These are phyloP conservation scores for Julus scandinavius DNA, from an alignment of 2,888 invertebrate species.

Conservation along the genomic window DNA sequence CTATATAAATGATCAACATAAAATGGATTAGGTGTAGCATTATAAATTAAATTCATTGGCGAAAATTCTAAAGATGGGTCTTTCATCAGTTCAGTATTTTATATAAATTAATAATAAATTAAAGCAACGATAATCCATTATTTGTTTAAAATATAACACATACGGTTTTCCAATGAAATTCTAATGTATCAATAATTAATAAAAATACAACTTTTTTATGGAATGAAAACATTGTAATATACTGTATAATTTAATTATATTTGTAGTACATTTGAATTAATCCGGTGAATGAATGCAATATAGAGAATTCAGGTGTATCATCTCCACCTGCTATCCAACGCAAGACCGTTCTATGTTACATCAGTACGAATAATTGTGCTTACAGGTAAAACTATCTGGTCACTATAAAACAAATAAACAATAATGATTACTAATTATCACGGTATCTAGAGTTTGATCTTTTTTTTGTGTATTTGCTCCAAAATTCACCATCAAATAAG, in stretches of 20 bases:
- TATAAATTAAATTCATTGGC: too few species aligned
- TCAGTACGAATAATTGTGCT: too few species aligned
- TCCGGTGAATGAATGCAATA: background rate
- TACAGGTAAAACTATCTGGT: too few species aligned
- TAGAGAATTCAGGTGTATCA: background rate
- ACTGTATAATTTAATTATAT: background rate
- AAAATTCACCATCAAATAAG: background rate
- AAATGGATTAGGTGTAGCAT: background rate
- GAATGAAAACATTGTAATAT: conserved; percentile 1
- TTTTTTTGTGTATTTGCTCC: background rate
- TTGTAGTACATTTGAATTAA: background rate
- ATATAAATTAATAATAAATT: background rate
- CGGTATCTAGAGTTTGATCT: background rate
- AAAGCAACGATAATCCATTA: too few species aligned
- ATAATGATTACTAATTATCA: background rate
- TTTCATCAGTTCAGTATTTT: background rate
- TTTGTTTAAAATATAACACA: too few species aligned
- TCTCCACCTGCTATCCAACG: background rate
- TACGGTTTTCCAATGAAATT: background rate
- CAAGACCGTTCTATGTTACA: background rate
- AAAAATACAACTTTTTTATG: conserved; percentile 25
- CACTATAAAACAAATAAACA: background rate
- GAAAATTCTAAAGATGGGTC: background rate
- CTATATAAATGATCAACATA: background rate
- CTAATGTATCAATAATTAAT: background rate